These are phyloP conservation scores for Aradophagus sp. DNA, from an alignment of 1,140 invertebrate genomes.

Conservation along the genomic window DNA sequence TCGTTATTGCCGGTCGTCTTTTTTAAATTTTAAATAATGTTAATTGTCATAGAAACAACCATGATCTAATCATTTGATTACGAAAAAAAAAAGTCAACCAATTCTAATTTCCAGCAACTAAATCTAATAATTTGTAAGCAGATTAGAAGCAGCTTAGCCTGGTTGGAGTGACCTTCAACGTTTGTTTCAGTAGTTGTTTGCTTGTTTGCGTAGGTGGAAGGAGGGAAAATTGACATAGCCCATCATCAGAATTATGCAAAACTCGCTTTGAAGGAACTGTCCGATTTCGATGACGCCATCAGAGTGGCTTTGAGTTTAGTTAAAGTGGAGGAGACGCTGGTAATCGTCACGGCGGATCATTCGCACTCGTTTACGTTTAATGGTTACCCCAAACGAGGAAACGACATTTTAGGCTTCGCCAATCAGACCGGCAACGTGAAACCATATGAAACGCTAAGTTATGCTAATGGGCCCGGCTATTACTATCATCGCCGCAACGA, in stretches of 20 bases:
- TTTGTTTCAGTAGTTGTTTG: too few species aligned
- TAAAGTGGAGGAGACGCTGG: slow-evolving; percentile 79
- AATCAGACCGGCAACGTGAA: slow-evolving; percentile 68
- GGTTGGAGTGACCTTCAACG: too few species aligned
- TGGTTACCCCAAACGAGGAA: slow-evolving; percentile 79
- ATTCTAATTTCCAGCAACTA: too few species aligned
- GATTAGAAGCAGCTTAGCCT: too few species aligned
- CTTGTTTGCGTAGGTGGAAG: slow-evolving; percentile 78
- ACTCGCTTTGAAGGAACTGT: slow-evolving; percentile 81
- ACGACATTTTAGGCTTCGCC: slow-evolving; percentile 78
- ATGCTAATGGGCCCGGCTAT: slow-evolving; percentile 78
- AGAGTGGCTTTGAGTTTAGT: slow-evolving; percentile 76
- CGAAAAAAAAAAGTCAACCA: too few species aligned
- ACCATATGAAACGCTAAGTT: slow-evolving; percentile 76
- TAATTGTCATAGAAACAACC: too few species aligned
- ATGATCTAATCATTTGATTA: too few species aligned
- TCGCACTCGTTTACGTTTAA: slow-evolving; percentile 82
- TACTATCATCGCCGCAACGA: slow-evolving; percentile 66
- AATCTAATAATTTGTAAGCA: too few species aligned
- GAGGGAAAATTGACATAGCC: slow-evolving; percentile 86
- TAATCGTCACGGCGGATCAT: slow-evolving; percentile 86
- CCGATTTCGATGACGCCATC: slow-evolving; percentile 81
- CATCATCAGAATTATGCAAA: slow-evolving; percentile 84
- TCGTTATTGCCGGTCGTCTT: too few species aligned
- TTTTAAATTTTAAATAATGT: too few species aligned